Evolutionary conservation across 1,140 invertebrate species (phyloP), one percentile per base, ranked within the genome.

Genomic region (Meloidogyne exigua): DNA sequence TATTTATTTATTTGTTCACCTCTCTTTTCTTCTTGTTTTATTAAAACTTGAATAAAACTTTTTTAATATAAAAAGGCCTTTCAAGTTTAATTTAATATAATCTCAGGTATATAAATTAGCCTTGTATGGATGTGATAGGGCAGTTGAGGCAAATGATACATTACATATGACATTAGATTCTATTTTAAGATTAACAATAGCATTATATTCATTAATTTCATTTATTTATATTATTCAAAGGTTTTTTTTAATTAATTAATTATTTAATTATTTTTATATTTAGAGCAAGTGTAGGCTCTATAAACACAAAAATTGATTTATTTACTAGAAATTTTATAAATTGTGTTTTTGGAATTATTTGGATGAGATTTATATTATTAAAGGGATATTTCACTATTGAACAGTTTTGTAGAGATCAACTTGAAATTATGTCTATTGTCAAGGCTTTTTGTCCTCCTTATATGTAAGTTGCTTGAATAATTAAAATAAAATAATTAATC

Each of bases 371-470:
- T 64, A 5, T 73, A 12, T 21, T 73, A 21, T 39, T 73, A 10
- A 73, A 73, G 11, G 72, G 44, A 2, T 62, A 57, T 32, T 73
- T 64, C 39, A 73, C 36, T 26, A 73, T 73, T n/a, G 72, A 73
- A 65, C 49, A 73, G 28, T 73, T 73, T 25, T 73, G 72, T 64
- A 44, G 72, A 3, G 72, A 73, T 64, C 49, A 73, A 36, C 23
- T 39, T 13, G n/a, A 73, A 26, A 64, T 64, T 12, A 26, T 32
- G 25, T 73, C 72, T 39, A 36, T 73, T 21, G 65, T 73, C 23
- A 73, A 73, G 12, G 36, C 39, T 21, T 65, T 73, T 36, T 73
- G 72, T 13, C 72, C 72, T 26, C 72, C 72, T 13, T 73, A 73
- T 32, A 64, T 73, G 72, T 73, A n/a, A 21, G 44, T 23, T 28